Conservation (phyloP, 1,140 invertebrate species). For the Drusus annulatus region DNA sequence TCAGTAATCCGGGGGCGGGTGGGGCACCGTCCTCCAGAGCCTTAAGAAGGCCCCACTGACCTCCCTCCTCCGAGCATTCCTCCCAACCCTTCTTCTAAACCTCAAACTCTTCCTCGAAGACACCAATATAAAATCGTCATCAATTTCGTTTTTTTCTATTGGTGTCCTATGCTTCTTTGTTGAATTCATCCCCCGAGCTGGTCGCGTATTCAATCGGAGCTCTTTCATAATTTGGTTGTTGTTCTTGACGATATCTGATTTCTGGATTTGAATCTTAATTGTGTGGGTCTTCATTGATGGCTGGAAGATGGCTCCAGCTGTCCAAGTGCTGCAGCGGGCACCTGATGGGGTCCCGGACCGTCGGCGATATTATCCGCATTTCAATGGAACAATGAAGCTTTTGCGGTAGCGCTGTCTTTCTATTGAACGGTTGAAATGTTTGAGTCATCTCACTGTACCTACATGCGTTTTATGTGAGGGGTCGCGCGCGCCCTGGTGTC, state of each 20-base stretch:
- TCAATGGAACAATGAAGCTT: constrained; percentile 55
- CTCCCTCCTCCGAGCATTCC: constrained; percentile 54
- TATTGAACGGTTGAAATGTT: constrained; percentile 20
- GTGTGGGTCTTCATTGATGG: constrained; percentile 34
- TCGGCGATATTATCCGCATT: constrained; percentile 50
- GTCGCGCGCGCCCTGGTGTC: constrained; percentile 49
- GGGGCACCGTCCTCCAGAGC: constrained; percentile 48
- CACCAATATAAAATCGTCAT: not conserved
- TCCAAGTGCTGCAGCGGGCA: constrained; percentile 17
- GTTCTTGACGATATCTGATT: constrained; percentile 52
- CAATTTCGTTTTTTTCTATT: not conserved
- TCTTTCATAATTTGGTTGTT: constrained; percentile 11
- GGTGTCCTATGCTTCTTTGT: not conserved
- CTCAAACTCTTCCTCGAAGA: not conserved
- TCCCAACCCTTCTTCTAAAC: constrained; percentile 42
- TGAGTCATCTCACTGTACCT: constrained; percentile 13
- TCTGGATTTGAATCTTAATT: constrained; percentile 47
- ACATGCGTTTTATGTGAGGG: constrained; percentile 30
- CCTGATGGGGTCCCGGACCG: constrained; percentile 33
- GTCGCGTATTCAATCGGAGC: constrained; percentile 14
- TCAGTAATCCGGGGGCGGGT: not conserved
- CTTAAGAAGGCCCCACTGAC: constrained; percentile 55
- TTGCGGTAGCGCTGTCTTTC: constrained; percentile 50
- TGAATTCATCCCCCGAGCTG: constrained; percentile 22
- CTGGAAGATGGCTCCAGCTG: constrained; percentile 50